phyloP scores from a whole-genome alignment of 2,113 vertebrate species.

The Oryzias woworae region DNA sequence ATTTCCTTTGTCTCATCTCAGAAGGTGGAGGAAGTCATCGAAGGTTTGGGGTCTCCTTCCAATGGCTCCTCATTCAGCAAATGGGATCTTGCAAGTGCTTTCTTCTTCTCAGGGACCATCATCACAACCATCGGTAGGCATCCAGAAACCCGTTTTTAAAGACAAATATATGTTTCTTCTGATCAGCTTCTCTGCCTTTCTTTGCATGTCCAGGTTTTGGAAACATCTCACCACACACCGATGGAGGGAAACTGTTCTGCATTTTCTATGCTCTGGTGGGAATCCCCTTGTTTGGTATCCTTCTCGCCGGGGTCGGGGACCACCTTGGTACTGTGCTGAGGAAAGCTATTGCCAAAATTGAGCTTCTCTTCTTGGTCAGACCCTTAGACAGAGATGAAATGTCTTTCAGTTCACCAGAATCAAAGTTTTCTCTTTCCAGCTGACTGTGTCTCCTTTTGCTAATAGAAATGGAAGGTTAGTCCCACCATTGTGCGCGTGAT shows the following conservation, averaged over 20 bases:
- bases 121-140: constrained; percentile 84
- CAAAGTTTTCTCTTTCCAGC: neutral
- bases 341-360: constrained; percentile 83
- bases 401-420: neutral
- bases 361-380: constrained; percentile 85
- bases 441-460: constrained; percentile 12
- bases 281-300: constrained; percentile 88
- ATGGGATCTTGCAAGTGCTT: constrained; percentile 88
- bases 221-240: constrained; percentile 85
- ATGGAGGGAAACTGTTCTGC: constrained; percentile 86
- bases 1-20: constrained; percentile 38
- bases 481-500: constrained; percentile 84
- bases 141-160: neutral
- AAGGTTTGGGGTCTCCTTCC: constrained; percentile 75
- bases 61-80: constrained; percentile 75
- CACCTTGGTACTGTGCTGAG: constrained; percentile 86
- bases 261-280: constrained; percentile 89
- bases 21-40: constrained; percentile 80
- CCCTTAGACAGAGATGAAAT: neutral
- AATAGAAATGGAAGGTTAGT: constrained; percentile 87
- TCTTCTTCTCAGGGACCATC: constrained; percentile 92
- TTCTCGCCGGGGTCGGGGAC: constrained; percentile 88
- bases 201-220: constrained; percentile 80
- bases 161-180: constrained; percentile 4
- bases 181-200: constrained; percentile 1